phyloP scores from a whole-genome alignment of 2,797 vertebrate species.

The Onychomys torridus region DNA sequence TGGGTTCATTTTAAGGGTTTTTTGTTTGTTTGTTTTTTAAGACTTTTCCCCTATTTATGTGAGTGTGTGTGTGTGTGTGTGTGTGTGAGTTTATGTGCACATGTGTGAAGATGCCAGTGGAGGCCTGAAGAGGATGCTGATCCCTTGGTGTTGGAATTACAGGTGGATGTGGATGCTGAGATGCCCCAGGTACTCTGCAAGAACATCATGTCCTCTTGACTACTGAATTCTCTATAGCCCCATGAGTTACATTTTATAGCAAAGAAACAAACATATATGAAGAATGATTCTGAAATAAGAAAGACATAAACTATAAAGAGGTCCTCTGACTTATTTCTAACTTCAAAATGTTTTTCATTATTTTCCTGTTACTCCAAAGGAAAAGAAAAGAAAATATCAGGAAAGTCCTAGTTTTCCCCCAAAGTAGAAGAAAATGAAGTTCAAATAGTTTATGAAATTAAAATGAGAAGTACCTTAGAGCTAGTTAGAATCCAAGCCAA shows the following conservation, averaged over 20 bases:
- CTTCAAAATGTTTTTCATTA: constrained; percentile 1
- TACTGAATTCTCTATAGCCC: background rate
- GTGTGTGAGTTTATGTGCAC: background rate
- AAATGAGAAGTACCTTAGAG: background rate
- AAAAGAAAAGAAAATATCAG: background rate
- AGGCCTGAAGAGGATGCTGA: background rate
- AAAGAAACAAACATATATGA: background rate
- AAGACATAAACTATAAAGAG: background rate
- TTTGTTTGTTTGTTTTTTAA: background rate
- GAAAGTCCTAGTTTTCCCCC: background rate
- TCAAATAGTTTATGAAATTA: background rate
- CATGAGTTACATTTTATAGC: background rate
- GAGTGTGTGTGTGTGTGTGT: background rate
- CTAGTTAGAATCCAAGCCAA: background rate
- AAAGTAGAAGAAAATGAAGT: background rate
- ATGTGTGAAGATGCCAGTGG: background rate
- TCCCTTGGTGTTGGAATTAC: background rate
- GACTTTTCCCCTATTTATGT: background rate
- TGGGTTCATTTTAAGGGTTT: background rate
- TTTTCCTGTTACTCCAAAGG: background rate
- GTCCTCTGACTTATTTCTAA: background rate
- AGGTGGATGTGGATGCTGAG: no score
- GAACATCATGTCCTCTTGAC: background rate
- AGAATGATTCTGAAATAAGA: background rate
- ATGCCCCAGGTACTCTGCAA: background rate